Evolutionary conservation across 2,797 vertebrate genomes (phyloP), one percentile per base, ranked within the genome.

Genomic region (Poecilia velifera): DNA sequence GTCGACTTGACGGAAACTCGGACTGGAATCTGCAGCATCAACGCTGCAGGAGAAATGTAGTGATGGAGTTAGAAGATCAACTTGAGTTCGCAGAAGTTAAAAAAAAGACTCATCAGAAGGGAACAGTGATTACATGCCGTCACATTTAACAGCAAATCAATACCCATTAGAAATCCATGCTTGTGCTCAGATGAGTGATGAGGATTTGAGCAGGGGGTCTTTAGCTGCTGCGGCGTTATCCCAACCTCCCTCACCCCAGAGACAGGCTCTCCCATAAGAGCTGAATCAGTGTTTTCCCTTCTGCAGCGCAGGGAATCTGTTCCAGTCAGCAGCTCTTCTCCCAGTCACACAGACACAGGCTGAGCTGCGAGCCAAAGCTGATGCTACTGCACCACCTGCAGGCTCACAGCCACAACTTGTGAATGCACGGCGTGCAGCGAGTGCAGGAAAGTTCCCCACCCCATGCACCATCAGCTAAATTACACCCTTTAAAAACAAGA

Each of bases 331-430:
- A 94, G 84, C 92, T 92, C 88, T 51, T 86, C 93, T 79, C 88
- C 83, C 90, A 91, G 84, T 84, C 84, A 89, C 89, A 84, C 87
- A 88, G 87, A 94, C 87, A 72, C 84, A 75, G 89, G 87, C 84
- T 70, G 83, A 80, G 87, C 86, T 66, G 53, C 9, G 1, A 90
- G 88, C 87, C 90, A 92, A 95, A 94, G 91, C 90, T 96, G 94
- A 94, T 95, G 92, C 90, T 92, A 96, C 93, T 94, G 94, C 96
- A 92, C 95, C 96, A 95, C 95, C 96, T 96, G 94, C 95, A 96
- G 96, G 96, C 91, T 76, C 84, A 64, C 73, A 3, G 76, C 82
- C 90, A 93, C 45, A 89, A 55, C 79, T 13, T 76, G 81, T 39
- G 68, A 31, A 76, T 62, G 55, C 62, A 10, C 39, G n/a, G 28